These are phyloP conservation scores for Drosophila multiciliata DNA, from an alignment of 2,888 invertebrate species.

Conservation along the genomic window DNA sequence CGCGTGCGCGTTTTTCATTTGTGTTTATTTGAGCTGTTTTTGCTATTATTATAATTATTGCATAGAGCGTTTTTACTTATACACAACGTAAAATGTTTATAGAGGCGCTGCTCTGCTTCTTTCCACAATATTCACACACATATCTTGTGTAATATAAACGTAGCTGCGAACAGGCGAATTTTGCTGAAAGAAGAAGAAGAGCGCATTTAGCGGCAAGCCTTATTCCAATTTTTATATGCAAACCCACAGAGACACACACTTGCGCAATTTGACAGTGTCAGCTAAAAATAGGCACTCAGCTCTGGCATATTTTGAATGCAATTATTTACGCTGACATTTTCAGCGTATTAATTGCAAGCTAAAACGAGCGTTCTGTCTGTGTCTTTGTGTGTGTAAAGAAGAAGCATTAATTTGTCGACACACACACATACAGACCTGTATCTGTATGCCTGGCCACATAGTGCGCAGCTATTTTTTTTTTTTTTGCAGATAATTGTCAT, in stretches of 20 bases:
- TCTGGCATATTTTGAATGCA: constrained; percentile 25
- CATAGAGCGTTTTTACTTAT: constrained; percentile 44
- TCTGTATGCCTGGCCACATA: not conserved
- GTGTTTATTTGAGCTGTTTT: constrained; percentile 70
- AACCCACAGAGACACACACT: not conserved
- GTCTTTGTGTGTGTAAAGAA: not conserved
- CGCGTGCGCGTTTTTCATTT: constrained; percentile 45
- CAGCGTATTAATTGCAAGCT: constrained; percentile 32
- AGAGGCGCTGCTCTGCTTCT: not conserved
- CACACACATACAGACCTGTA: not conserved
- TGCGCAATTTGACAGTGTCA: constrained; percentile 31
- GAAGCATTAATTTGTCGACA: not conserved
- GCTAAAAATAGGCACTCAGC: constrained; percentile 30
- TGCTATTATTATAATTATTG: constrained; percentile 70
- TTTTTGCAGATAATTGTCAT: constrained; percentile 17
- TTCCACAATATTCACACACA: constrained; percentile 1
- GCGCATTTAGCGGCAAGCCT: not conserved
- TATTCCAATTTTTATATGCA: not conserved
- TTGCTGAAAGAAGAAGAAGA: not conserved
- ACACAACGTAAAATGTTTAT: constrained; percentile 52
- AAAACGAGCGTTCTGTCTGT: constrained; percentile 7
- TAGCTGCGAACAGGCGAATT: not conserved
- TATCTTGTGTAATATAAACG: not conserved
- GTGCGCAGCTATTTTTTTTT: not conserved
- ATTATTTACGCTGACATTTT: constrained; percentile 39